A percentile compares a stretch with the other conserved stretches of the same genome.
Evolutionary conservation across 2,113 vertebrate genomes (phyloP).

Genomic region (Osmerus mordax): DNA sequence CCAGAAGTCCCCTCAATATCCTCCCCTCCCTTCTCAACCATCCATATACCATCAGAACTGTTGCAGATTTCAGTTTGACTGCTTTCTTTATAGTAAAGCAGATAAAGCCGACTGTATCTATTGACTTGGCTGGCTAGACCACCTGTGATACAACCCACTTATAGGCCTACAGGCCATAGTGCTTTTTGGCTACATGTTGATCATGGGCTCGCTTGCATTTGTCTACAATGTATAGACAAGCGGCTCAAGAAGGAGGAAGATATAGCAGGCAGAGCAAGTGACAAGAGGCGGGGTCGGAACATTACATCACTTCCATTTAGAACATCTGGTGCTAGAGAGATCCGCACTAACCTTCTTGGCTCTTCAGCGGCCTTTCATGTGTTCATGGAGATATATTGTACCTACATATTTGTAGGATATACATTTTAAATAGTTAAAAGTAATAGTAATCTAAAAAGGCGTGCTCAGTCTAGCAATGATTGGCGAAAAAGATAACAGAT

Average conservation of each 20-base stretch:
- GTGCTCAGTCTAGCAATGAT: no score
- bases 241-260: not conserved
- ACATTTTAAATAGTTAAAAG: no score
- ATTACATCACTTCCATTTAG: constrained; percentile 50
- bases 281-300: constrained; percentile 44
- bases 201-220: not conserved
- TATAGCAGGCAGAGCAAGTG: constrained; percentile 6
- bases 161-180: no score
- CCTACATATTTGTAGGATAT: not conserved
- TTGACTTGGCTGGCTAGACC: no score
- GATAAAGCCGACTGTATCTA: no score
- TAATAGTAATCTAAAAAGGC: no score
- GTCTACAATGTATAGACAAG: not conserved
- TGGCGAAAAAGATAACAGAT: no score
- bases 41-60: constrained; percentile 1
- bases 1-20: not conserved
- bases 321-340: constrained; percentile 56
- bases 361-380: not conserved
- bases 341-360: constrained; percentile 19
- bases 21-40: not conserved
- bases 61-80: not conserved
- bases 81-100: no score
- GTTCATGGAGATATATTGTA: not conserved
- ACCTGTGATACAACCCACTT: no score
- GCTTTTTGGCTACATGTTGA: no score